Evolutionary conservation across 1,140 invertebrate genomes (phyloP), one percentile per base, ranked within the genome.

Genomic region (Cydia pomonella): DNA sequence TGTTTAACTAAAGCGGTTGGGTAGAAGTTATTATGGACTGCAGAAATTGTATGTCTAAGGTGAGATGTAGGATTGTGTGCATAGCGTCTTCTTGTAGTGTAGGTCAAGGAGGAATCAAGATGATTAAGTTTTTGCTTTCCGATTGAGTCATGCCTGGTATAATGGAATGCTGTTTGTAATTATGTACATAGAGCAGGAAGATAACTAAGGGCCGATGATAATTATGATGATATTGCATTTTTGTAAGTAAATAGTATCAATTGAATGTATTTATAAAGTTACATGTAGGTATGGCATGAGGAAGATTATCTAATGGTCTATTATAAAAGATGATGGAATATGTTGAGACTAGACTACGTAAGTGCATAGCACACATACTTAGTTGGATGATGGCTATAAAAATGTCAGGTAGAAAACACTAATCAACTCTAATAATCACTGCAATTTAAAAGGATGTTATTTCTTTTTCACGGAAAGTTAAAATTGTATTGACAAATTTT

Each of bases 211-310:
- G 21, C 53, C n/a, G 21, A 59, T 53, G 50, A 53, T 59, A 18
- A 53, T 53, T 53, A 53, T 59, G 18, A 59, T 59, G 53, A 59
- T 59, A 12, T 59, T 59, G 53, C 53, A 59, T 7, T 59, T 59
- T 23, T 18, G 50, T 18, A 53, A 18, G n/a, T 44, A 53, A n/a
- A 53, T 53, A 53, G 0, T n/a, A n/a, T 16, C n/a, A 50, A 50
- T 50, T 53, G n/a, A 18, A 53, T 21, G 50, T 7, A 53, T 16
- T 47, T 16, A 16, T 7, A 18, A 21, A 3, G 50, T 3, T 44
- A 44, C 13, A 13, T 16, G n/a, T 18, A 53, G 16, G 50, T 53
- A 18, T 53, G 50, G 50, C 50, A 53, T 53, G 47, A 50, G 47
- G n/a, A 50, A 50, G 12, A 50, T 18, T n/a, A 50, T n/a, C 3